These are phyloP conservation scores for Xyrauchen texanus DNA, from an alignment of 2,113 vertebrate species.

Conservation along the genomic window DNA sequence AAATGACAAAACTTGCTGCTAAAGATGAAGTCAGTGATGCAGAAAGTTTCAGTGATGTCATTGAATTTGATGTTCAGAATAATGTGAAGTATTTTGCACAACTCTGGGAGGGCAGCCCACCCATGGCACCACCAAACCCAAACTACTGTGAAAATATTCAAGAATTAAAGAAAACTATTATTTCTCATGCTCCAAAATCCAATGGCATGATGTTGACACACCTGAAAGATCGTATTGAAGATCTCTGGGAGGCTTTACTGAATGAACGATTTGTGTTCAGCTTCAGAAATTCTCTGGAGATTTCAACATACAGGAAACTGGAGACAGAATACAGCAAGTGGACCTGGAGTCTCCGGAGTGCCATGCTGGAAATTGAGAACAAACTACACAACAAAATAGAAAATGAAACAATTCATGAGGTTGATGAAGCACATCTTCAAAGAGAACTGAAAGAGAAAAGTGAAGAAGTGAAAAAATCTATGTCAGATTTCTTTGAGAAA, in stretches of 20 bases:
- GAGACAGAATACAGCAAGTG: constrained; percentile 49
- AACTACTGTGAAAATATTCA: constrained; percentile 53
- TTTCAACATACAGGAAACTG: constrained; percentile 60
- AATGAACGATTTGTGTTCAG: constrained; percentile 62
- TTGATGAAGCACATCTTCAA: too few species aligned
- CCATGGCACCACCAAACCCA: constrained; percentile 59
- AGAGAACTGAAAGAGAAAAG: too few species aligned
- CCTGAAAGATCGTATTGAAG: constrained; percentile 65
- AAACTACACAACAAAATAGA: constrained; percentile 52
- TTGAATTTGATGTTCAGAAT: constrained; percentile 49
- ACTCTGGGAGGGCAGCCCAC: constrained; percentile 57
- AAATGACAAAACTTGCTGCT: constrained; percentile 65
- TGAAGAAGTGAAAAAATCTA: too few species aligned
- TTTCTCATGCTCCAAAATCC: constrained; percentile 21
- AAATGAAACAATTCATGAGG: too few species aligned
- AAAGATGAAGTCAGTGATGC: constrained; percentile 62
- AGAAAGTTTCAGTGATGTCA: constrained; percentile 62
- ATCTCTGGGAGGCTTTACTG: constrained; percentile 59
- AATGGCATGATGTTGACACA: constrained; percentile 53
- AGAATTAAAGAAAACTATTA: constrained; percentile 39
- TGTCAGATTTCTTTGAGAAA: too few species aligned
- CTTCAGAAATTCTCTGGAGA: constrained; percentile 69
- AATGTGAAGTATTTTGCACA: constrained; percentile 57
- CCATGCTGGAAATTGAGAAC: constrained; percentile 60
- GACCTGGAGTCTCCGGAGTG: constrained; percentile 48